Evolutionary conservation across 2,797 vertebrate genomes (phyloP), one percentile per base, ranked within the genome.

Genomic region (Coregonus ussuriensis): DNA sequence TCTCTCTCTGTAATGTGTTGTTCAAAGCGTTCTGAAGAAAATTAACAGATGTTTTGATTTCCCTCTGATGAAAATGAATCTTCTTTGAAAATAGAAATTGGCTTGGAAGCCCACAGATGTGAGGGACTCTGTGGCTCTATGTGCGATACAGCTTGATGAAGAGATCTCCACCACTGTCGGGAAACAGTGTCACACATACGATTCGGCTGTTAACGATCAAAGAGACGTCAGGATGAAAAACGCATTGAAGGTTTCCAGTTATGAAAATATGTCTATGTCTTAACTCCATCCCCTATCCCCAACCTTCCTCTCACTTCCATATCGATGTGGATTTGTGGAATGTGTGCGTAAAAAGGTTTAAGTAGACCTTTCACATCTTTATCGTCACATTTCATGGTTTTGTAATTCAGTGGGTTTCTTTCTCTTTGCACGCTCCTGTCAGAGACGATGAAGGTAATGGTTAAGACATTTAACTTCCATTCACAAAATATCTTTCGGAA

Each of bases 301-400:
- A 63, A 21, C 7, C 9, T 63, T 9, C 6, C 25, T 25, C 25
- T 47, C 41, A 11, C 6, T 63, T 63, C 9, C 59, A 25, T 11
- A 21, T 63, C 1, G 9, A 25, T 54, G 66, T 54, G 56, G 69
- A 54, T 74, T 66, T 71, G 35, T 77, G 41, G 63, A 72, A 74
- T 47, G 41, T 47, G 41, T 47, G 41, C 9, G 41, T 47, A 47
- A 47, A 33, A 71, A 74, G 71, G 15, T 79, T 53, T 37, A 62
- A 47, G 77, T 47, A 47, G 41, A 47, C 11, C 71, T 76, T 29
- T 52, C 63, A 63, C 35, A 21, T 71, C 71, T 74, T 74, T 68
- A 62, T 79, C 25, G 25, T 67, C 76, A 68, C 37, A 76, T 74
- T 72, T 77, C 25, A 67, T 63, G 75, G 53, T 47, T 71, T 14